Evolutionary conservation across 1,140 invertebrate genomes (phyloP).

Genomic region (Acarapis woodi): DNA sequence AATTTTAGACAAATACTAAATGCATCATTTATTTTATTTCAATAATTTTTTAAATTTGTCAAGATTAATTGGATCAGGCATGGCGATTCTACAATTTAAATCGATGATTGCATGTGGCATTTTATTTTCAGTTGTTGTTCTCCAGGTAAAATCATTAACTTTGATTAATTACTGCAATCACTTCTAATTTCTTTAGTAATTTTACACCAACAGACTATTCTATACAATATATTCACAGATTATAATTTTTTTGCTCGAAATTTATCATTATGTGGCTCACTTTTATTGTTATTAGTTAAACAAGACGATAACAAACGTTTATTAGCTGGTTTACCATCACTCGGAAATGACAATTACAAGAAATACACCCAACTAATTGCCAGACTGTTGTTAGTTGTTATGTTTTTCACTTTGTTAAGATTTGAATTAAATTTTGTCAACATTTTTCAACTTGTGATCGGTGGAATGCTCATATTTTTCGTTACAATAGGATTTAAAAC

Average conservation of each 20-base stretch:
- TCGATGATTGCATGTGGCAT: constrained; percentile 80
- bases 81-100: constrained; percentile 71
- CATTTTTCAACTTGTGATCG: constrained; percentile 64
- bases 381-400: constrained; percentile 78
- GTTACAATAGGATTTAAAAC: constrained; percentile 96
- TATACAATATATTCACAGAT: constrained; percentile 95
- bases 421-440: constrained; percentile 66
- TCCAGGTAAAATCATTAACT: constrained; percentile 33
- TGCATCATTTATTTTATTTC: too few relatives aligned
- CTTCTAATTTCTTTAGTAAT: not conserved
- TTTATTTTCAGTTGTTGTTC: constrained; percentile 77
- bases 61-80: constrained; percentile 66
- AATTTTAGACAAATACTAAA: too few relatives aligned
- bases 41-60: too few relatives aligned
- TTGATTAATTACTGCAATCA: not conserved
- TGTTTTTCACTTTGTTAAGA: constrained; percentile 86
- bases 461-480: constrained; percentile 72
- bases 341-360: constrained; percentile 90
- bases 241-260: constrained; percentile 77
- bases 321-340: constrained; percentile 86
- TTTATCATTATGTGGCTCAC: constrained; percentile 74
- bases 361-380: constrained; percentile 87
- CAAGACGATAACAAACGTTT: constrained; percentile 67
- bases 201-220: constrained; percentile 40
- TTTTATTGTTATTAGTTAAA: constrained; percentile 78